Evolutionary conservation across 2,888 invertebrate species (phyloP).

Genomic region (Acleris literana): DNA sequence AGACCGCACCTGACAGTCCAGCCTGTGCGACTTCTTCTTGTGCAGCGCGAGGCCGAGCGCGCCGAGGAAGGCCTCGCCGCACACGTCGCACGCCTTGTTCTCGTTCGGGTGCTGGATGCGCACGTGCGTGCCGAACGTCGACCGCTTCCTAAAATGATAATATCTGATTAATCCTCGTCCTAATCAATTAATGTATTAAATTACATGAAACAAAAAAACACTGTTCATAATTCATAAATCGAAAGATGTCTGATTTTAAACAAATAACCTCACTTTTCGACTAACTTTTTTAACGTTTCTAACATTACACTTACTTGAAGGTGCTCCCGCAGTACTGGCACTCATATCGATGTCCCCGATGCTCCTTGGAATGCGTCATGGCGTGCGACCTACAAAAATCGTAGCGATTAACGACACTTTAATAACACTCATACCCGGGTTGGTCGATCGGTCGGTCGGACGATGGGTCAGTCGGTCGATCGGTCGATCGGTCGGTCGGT

Average conservation of each 20-base stretch:
- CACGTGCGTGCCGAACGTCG: constrained; percentile 41
- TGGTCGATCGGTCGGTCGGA: no score
- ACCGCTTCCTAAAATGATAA: constrained; percentile 33
- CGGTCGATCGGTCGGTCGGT: no score
- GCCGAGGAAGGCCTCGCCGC: constrained; percentile 40
- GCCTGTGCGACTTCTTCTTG: constrained; percentile 39
- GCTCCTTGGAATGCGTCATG: constrained; percentile 40
- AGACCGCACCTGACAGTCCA: constrained; percentile 19
- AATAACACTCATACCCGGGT: no score
- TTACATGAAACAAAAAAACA: no score
- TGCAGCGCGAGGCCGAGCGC: constrained; percentile 38
- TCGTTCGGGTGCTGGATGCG: constrained; percentile 38
- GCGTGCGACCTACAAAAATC: constrained; percentile 37
- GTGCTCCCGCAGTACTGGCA: constrained; percentile 39
- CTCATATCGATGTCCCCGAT: constrained; percentile 39
- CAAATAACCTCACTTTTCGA: no score
- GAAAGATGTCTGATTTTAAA: no score
- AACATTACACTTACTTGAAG: constrained; percentile 35
- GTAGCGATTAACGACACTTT: neutral
- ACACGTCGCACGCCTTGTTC: constrained; percentile 39
- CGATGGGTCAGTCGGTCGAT: no score
- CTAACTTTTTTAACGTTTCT: no score
- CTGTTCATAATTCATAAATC: no score
- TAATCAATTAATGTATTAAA: no score
- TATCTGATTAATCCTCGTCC: no score